phyloP scores from a whole-genome alignment of 1,140 invertebrate genomes.

The Drosophila orena region DNA sequence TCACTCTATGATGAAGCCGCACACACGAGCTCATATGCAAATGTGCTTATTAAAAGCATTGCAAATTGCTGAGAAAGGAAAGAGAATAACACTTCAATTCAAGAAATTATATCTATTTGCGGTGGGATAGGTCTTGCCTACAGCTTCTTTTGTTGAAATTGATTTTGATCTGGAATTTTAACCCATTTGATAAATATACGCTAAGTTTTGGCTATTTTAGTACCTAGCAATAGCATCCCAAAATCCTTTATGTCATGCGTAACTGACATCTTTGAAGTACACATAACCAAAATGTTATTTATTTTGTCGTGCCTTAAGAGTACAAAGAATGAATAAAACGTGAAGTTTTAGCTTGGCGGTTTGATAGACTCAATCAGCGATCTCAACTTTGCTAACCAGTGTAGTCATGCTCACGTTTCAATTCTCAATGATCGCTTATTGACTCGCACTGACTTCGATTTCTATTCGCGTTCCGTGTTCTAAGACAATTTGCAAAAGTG shows the following conservation, averaged over 20 bases:
- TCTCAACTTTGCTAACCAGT: background rate
- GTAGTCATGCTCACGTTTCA: conserved; percentile 47
- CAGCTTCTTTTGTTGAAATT: no score
- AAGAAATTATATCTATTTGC: background rate
- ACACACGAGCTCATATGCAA: conserved; percentile 24
- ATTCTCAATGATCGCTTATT: conserved; percentile 41
- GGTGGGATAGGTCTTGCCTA: no score
- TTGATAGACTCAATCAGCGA: background rate
- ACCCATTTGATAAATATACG: no score
- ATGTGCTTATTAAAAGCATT: conserved; percentile 37
- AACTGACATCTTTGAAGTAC: no score
- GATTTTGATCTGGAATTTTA: no score
- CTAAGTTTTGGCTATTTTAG: no score
- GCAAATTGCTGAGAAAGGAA: conserved; percentile 3
- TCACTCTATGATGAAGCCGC: conserved; percentile 42
- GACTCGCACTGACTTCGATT: conserved; percentile 64
- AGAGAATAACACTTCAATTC: conserved; percentile 3
- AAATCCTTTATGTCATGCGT: no score
- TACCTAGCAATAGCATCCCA: background rate
- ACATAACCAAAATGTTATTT: no score
- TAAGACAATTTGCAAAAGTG: conserved; percentile 73
- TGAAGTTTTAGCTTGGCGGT: no score
- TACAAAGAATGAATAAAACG: no score
- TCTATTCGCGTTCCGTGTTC: conserved; percentile 62
- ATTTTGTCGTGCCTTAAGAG: no score